Percentiles rank a stretch among this genome's conserved stretches.
These are phyloP conservation scores for Xylota segnis DNA, from an alignment of 2,888 invertebrate species.

Conservation along the genomic window DNA sequence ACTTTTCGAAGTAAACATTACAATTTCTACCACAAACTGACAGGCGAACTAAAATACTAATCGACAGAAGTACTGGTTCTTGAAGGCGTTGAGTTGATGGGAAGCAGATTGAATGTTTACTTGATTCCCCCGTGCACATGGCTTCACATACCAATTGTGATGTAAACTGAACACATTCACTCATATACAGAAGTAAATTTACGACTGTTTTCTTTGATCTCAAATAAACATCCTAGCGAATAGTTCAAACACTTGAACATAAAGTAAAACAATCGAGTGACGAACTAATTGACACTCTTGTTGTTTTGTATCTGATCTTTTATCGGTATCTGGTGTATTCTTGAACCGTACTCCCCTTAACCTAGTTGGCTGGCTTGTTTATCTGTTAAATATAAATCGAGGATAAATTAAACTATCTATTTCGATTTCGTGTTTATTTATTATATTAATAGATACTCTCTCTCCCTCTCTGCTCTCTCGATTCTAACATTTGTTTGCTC, in stretches of 20 bases:
- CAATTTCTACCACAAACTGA: background rate
- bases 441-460: slow-evolving; percentile 9
- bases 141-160: background rate
- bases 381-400: slow-evolving; percentile 30
- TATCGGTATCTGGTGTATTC: background rate
- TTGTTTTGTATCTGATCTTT: slow-evolving; percentile 12
- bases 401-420: slow-evolving; percentile 39
- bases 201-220: slow-evolving; percentile 31
- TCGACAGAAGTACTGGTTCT: slow-evolving; percentile 5
- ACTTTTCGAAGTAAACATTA: slow-evolving; percentile 15
- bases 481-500: slow-evolving; percentile 18
- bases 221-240: slow-evolving; percentile 22
- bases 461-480: background rate
- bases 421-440: slow-evolving; percentile 37
- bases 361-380: slow-evolving; percentile 3
- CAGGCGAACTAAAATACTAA: slow-evolving; percentile 6
- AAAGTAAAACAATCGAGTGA: slow-evolving; percentile 14
- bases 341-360: slow-evolving; percentile 2
- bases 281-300: slow-evolving; percentile 27
- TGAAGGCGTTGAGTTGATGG: slow-evolving; percentile 12
- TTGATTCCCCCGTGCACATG: background rate
- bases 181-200: background rate
- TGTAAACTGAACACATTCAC: slow-evolving; percentile 2
- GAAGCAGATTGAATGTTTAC: slow-evolving; percentile 21
- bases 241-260: slow-evolving; percentile 10